Base-by-base conservation (phyloP, 35 echinoderm and acorn worm species). In the Ptychodera flava region DNA sequence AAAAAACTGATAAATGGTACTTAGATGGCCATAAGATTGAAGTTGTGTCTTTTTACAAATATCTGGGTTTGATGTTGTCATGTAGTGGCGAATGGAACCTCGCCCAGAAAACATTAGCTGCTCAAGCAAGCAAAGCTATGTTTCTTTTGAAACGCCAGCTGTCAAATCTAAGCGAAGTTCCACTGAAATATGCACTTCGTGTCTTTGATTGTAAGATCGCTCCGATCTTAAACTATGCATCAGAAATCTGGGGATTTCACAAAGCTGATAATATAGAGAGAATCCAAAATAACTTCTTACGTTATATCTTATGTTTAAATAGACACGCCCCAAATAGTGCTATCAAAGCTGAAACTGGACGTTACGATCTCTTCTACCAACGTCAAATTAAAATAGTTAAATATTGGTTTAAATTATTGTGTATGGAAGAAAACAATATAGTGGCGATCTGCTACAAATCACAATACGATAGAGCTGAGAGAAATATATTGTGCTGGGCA, bases 1-100 rank as follows among this genome's bases (percentile, higher is more conserved):
- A 78, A 78, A n/a, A 2, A 31, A n/a, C 76, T 35, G 77, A 78
- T n/a, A 79, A 78, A 79, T 87, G 77, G 85, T 79, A 79, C 77
- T 87, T 78, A 78, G 64, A 79, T 30, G 77, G 77, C 0, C 28
- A 79, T 22, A 29, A 1, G 36, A 12, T 87, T 78, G 77, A 87
- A 1, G 31, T 33, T 86, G 85, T 87, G 31, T 35, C 28, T 35
- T 78, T 35, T 22, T 87, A 16, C n/a, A 37, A 83, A 37, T 83
- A 37, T n/a, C 35, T 83, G 10, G 82, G 82, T 16, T 33, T 34
- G 10, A 87, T 79, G 29, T 79, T 87, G 31, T 78, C 31, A 28
- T 79, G 34, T 79, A 79, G 75, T 36, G 36, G 85, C 36, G 35
- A 28, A 14, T 86, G 85, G 85, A 1, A 30, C 30, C 33, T 75